Evolutionary conservation across 2,888 invertebrate species (phyloP), one percentile per base, ranked within the genome.

Genomic region (Lucinisca nassula): DNA sequence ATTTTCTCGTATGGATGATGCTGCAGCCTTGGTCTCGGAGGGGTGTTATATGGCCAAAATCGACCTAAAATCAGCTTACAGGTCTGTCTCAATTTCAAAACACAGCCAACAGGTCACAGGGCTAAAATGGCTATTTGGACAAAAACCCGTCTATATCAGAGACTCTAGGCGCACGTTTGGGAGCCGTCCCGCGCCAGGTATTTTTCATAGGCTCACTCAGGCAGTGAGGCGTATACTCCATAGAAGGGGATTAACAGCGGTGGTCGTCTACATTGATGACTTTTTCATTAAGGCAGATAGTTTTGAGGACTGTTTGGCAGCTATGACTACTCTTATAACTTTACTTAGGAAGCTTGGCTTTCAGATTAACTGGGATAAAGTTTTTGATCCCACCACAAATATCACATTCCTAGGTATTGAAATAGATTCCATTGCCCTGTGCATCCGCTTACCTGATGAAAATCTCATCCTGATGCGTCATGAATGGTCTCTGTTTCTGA

Each of bases 181-280:
- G n/a, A n/a, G n/a, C n/a, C n/a, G n/a, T n/a, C n/a, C n/a, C n/a
- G n/a, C n/a, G n/a, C n/a, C n/a, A n/a, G n/a, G n/a, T n/a, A n/a
- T n/a, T n/a, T n/a, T n/a, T n/a, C n/a, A 82, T 45, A 38, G 58
- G 21, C 37, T 77, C 32, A 82, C 82, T 2, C 82, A 82, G 55
- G 35, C 82, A 14, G 82, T 82, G n/a, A 45, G 55, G n/a, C 30
- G 30, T n/a, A 76, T 82, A 12, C 76, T 82, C 77, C 70, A 35
- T 0, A 27, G 35, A 32, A 76, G 77, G 27, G 82, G 76, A 1
- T 76, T 51, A 30, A 38, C 24, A 10, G 27, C 73, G 1, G 55
- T 79, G 2, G 58, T 84, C 14, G 72, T 70, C 17, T 84, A 84
- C 40, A 27, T 84, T 3, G 79, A 74, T 35, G 84, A 84, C n/a